Base-by-base conservation (phyloP, 2,797 vertebrate species). In the Cuniculus paca region DNA sequence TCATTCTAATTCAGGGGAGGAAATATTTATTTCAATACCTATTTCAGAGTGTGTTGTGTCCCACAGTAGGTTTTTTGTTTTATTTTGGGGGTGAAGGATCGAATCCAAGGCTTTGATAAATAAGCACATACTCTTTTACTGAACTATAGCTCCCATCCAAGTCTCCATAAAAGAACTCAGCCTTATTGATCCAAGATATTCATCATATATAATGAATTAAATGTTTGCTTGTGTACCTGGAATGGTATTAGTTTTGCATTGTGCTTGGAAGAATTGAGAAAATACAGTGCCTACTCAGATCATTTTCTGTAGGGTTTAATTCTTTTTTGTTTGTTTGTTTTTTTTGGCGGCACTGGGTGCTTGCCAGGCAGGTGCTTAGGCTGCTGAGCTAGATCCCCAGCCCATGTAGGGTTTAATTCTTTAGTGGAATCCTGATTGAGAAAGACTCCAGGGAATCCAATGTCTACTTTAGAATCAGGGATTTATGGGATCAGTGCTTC, bases 241-340 rank as follows among this genome's bases (percentile, higher is more conserved):
- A 90, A 42, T 84, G n/a, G 39, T 65, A 22, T 26, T 72, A 84
- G 42, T 45, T 70, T 70, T 80, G 14, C 90, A 28, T 8, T 26
- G 12, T 88, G 68, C 31, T 75, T 54, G 26, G 63, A 95, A 90
- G 61, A 81, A 87, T 14, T 80, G 68, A 96, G 86, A 63, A 94
- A 87, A 70, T 34, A 16, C 26, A 48, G 12, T 14, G 84, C 20
- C 28, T 6, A 58, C 4, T n/a, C 20, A 24, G 61, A 42, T 96
- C 36, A 82, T 92, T 94, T 79, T 93, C 68, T 91, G 17, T 54
- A 56, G 48, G 22, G 34, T 63, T 88, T 34, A 58, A 1, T 92
- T 92, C 78, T 63, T 24, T 45, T n/a, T n/a, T n/a, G n/a, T n/a
- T n/a, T n/a, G n/a, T n/a, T n/a, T n/a, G n/a, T n/a, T n/a, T n/a